Percentiles rank a stretch among this genome's conserved stretches.
phyloP scores from a whole-genome alignment of 2,797 vertebrate genomes.

The Pipistrellus nathusii region DNA sequence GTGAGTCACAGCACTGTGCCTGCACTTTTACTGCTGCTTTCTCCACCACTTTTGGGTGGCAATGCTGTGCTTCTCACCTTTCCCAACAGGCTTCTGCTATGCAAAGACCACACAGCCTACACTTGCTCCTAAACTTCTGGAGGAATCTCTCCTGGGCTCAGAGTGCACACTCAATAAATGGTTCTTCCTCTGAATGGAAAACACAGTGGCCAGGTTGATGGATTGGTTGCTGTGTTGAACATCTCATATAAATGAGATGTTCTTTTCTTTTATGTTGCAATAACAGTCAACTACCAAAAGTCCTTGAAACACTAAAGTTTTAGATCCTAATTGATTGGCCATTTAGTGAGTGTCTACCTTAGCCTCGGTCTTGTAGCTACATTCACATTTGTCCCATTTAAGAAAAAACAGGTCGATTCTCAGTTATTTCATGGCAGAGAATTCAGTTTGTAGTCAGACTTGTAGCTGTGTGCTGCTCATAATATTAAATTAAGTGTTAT shows the following conservation, averaged over 20 bases:
- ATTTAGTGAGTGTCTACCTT: neutral
- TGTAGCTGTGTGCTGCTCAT: neutral
- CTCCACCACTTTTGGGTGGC: neutral
- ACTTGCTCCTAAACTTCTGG: neutral
- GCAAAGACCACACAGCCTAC: neutral
- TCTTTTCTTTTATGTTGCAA: neutral
- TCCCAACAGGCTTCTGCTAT: neutral
- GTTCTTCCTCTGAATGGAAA: constrained; percentile 26
- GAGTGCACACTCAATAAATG: neutral
- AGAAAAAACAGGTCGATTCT: neutral
- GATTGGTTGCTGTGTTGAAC: neutral
- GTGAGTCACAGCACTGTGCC: neutral
- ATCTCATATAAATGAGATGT: constrained; percentile 19
- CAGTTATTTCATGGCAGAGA: constrained; percentile 11
- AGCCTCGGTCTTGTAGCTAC: neutral
- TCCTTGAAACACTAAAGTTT: neutral
- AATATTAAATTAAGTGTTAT: neutral
- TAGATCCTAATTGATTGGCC: neutral
- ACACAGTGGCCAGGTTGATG: neutral
- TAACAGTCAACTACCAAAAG: neutral
- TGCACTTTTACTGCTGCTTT: neutral
- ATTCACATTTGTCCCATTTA: neutral
- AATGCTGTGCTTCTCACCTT: neutral
- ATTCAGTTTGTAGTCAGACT: neutral
- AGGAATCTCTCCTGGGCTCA: neutral